A percentile compares a stretch with the other conserved stretches of the same genome.
These are phyloP conservation scores for Lamellibrachia columna DNA, from an alignment of 2,888 invertebrate species.

Conservation along the genomic window DNA sequence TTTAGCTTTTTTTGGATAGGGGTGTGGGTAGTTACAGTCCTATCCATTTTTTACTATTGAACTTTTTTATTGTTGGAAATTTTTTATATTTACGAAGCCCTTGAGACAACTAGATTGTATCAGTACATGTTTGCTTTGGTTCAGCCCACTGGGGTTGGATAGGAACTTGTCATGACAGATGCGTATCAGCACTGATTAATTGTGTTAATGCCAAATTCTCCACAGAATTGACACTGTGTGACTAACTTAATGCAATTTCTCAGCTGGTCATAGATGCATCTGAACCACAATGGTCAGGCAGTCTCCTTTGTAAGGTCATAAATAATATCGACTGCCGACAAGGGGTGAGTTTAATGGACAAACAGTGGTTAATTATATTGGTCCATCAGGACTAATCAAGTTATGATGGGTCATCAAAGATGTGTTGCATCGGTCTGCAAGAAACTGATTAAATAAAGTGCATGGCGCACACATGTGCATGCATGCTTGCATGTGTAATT, in stretches of 20 bases:
- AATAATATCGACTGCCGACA: neutral
- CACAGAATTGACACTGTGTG: neutral
- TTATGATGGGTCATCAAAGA: conserved; percentile 10
- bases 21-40: no score
- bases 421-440: neutral
- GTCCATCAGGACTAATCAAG: conserved; percentile 16
- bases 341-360: neutral
- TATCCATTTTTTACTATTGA: no score
- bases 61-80: no score
- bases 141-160: neutral
- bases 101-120: no score
- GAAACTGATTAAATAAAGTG: conserved; percentile 16
- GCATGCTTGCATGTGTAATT: neutral
- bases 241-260: neutral
- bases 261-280: neutral
- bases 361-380: conserved; percentile 16
- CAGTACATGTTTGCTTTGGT: neutral
- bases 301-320: neutral
- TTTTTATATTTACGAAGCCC: no score
- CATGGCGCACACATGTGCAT: neutral
- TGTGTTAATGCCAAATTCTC: neutral
- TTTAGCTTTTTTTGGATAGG: no score
- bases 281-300: neutral
- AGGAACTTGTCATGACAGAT: conserved; percentile 2
- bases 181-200: neutral